These are phyloP conservation scores for Azorinus chamasolen DNA, from an alignment of 2,888 invertebrate genomes.

Conservation along the genomic window DNA sequence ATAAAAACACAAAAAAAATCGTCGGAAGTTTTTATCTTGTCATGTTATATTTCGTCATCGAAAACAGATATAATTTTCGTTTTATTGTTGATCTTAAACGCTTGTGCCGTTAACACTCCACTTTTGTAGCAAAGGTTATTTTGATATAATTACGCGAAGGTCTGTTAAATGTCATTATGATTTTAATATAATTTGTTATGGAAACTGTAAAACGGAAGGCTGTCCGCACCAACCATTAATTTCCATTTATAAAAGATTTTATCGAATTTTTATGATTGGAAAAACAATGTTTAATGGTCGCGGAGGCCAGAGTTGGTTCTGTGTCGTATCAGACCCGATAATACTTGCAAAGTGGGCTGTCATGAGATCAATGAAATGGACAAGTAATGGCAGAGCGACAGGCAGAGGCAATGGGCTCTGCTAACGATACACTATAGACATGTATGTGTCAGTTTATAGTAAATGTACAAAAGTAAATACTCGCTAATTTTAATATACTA, in stretches of 20 bases:
- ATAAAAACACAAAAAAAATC: no score
- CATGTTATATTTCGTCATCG: conserved; percentile 34
- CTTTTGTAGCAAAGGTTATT: conserved; percentile 40
- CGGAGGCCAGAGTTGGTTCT: not conserved
- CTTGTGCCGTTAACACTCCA: conserved; percentile 26
- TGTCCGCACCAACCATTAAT: conserved; percentile 43
- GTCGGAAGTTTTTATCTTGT: no score
- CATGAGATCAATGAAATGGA: no score
- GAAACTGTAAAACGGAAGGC: conserved; percentile 36
- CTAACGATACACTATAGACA: no score
- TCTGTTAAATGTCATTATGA: conserved; percentile 41
- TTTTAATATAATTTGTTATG: conserved; percentile 48
- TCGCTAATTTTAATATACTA: no score
- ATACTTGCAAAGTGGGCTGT: no score
- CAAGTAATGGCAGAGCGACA: no score
- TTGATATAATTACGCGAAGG: conserved; percentile 41
- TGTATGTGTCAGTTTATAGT: no score
- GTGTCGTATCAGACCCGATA: no score
- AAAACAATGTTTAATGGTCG: conserved; percentile 2
- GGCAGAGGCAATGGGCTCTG: no score
- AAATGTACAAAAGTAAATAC: no score
- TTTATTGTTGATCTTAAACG: conserved; percentile 37
- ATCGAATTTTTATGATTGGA: conserved; percentile 45
- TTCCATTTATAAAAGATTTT: conserved; percentile 49
- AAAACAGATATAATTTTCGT: conserved; percentile 25